These are phyloP conservation scores for Dicyrtomina minuta DNA, from an alignment of 2,888 invertebrate species.

Conservation along the genomic window DNA sequence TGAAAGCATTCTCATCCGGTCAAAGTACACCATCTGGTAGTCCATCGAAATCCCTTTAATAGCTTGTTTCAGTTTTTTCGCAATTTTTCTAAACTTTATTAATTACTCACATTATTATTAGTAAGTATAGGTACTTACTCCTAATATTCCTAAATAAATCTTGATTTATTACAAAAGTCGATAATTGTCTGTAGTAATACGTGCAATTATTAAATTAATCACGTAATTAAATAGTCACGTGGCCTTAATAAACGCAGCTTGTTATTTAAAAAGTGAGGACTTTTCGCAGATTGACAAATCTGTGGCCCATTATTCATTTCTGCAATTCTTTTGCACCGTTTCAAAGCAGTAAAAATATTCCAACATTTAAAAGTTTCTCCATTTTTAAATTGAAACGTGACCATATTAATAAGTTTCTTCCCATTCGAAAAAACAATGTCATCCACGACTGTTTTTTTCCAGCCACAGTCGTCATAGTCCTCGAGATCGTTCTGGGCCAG, in stretches of 20 bases:
- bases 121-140: too few species aligned
- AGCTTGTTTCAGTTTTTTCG: too few species aligned
- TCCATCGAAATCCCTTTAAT: constrained; percentile 17
- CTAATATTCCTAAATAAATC: too few species aligned
- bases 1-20: constrained; percentile 10
- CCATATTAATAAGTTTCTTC: neutral
- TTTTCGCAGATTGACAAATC: too few species aligned
- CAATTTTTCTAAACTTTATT: too few species aligned
- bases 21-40: constrained; percentile 10
- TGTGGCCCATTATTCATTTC: neutral
- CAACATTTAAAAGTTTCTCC: constrained; percentile 14
- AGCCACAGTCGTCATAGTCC: constrained; percentile 26
- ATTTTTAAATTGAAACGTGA: neutral
- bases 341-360: constrained; percentile 20
- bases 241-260: too few species aligned
- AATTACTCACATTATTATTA: too few species aligned
- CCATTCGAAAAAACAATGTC: neutral
- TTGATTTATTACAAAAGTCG: too few species aligned
- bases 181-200: too few species aligned
- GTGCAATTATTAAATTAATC: too few species aligned
- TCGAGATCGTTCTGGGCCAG: neutral
- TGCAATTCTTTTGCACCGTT: constrained; percentile 3
- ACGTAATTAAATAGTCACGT: too few species aligned
- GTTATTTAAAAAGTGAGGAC: too few species aligned
- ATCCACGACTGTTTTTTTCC: constrained; percentile 18